These are phyloP conservation scores for Xanthia icteritia DNA, from an alignment of 2,888 invertebrate genomes.

Conservation along the genomic window DNA sequence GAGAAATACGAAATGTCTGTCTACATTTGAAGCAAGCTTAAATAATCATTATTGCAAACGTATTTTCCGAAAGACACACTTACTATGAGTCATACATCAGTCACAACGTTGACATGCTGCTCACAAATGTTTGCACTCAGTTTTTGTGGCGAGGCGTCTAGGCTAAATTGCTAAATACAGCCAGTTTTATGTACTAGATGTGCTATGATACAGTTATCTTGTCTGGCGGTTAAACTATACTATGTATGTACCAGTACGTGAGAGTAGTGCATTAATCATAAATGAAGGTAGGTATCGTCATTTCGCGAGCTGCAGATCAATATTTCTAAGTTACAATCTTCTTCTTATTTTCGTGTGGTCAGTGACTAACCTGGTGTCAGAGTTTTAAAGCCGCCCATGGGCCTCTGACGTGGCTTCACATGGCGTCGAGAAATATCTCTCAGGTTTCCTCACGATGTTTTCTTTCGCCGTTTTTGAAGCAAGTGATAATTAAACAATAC, in stretches of 20 bases:
- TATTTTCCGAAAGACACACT: conserved; percentile 31
- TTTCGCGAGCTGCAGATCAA: background rate
- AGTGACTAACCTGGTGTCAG: too few species aligned
- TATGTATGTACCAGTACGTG: background rate
- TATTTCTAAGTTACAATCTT: background rate
- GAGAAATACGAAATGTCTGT: background rate
- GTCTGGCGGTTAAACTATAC: conserved; percentile 38
- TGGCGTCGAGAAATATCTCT: too few species aligned
- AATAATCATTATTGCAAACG: conserved; percentile 27
- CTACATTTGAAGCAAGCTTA: conserved; percentile 23
- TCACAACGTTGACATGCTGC: conserved; percentile 23
- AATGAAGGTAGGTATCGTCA: background rate
- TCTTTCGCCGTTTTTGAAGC: too few species aligned
- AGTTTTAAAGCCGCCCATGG: too few species aligned
- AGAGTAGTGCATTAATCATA: background rate
- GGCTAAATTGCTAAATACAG: conserved; percentile 47
- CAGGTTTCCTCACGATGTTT: too few species aligned
- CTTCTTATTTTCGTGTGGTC: too few species aligned
- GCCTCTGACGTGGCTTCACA: too few species aligned
- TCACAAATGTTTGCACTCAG: conserved; percentile 33
- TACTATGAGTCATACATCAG: conserved; percentile 42
- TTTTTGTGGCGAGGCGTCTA: conserved; percentile 52
- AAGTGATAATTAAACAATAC: too few species aligned
- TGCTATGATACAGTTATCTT: conserved; percentile 40
- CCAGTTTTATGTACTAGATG: conserved; percentile 35